These are phyloP conservation scores for Montipora capitata DNA, from an alignment of 92 coral and sea anemone species.

Conservation along the genomic window DNA sequence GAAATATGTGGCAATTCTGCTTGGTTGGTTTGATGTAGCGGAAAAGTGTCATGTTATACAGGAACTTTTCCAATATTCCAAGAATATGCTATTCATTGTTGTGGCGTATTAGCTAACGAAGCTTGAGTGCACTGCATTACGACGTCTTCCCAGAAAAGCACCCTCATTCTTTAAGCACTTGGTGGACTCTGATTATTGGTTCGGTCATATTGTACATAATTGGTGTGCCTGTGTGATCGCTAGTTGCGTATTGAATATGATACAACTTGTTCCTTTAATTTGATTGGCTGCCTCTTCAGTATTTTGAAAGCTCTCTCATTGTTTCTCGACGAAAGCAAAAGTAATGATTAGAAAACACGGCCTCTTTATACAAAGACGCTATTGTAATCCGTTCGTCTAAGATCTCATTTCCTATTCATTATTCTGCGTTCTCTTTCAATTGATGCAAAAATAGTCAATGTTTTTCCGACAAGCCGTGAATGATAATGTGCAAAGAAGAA, in stretches of 20 bases:
- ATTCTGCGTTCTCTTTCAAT: conserved; percentile 34
- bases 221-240: background rate
- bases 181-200: background rate
- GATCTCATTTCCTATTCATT: conserved; percentile 49
- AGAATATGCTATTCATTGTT: background rate
- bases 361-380: background rate
- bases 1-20: too few species aligned
- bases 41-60: too few species aligned
- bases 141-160: conserved; percentile 1
- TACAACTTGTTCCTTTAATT: background rate
- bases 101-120: background rate
- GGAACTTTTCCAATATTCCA: too few species aligned
- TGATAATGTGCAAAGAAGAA: background rate
- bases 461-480: conserved; percentile 5
- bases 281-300: conserved; percentile 19
- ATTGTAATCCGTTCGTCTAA: background rate
- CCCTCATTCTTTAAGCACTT: background rate
- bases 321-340: background rate
- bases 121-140: background rate
- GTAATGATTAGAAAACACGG: background rate
- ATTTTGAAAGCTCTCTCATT: conserved; percentile 18
- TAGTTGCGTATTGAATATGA: background rate
- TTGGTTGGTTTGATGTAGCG: too few species aligned
- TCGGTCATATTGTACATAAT: background rate
- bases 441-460: conserved; percentile 19